Conservation (phyloP, 1,140 invertebrate species). For the Zaprionus inermis region DNA sequence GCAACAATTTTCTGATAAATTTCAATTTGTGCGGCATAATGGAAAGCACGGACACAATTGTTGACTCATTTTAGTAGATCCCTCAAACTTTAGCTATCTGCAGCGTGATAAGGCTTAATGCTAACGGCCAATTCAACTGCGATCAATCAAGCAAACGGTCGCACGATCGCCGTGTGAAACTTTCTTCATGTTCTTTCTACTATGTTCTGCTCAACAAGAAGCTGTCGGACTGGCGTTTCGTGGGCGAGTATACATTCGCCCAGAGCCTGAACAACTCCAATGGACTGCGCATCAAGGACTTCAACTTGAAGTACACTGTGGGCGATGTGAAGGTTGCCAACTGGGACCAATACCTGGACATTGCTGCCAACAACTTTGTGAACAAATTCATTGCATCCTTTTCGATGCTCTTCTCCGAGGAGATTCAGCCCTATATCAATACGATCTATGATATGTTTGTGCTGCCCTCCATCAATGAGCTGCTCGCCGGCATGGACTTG, state of each 20-base stretch:
- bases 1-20: slow-evolving; percentile 61
- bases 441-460: slow-evolving; percentile 17
- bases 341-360: slow-evolving; percentile 61
- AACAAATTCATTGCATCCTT: slow-evolving; percentile 35
- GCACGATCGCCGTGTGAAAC: not conserved
- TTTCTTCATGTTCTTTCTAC: slow-evolving; percentile 6
- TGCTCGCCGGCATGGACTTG: slow-evolving; percentile 45
- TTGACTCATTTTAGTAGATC: slow-evolving; percentile 6
- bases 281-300: slow-evolving; percentile 53
- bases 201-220: slow-evolving; percentile 58
- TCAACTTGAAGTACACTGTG: slow-evolving; percentile 51
- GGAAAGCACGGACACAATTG: not conserved
- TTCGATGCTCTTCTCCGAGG: slow-evolving; percentile 32
- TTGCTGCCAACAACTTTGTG: slow-evolving; percentile 58
- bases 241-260: slow-evolving; percentile 56
- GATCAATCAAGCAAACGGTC: slow-evolving; percentile 33
- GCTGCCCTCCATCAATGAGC: slow-evolving; percentile 45
- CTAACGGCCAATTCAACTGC: slow-evolving; percentile 28
- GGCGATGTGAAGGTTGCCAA: slow-evolving; percentile 48
- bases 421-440: slow-evolving; percentile 56
- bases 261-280: slow-evolving; percentile 43
- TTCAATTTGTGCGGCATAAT: slow-evolving; percentile 63
- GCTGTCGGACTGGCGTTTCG: slow-evolving; percentile 54
- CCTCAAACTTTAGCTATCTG: not conserved
- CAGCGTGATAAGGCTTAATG: slow-evolving; percentile 12